Evolutionary conservation across 2,797 vertebrate species (phyloP).

Genomic region (Phyllotis vaccarum): DNA sequence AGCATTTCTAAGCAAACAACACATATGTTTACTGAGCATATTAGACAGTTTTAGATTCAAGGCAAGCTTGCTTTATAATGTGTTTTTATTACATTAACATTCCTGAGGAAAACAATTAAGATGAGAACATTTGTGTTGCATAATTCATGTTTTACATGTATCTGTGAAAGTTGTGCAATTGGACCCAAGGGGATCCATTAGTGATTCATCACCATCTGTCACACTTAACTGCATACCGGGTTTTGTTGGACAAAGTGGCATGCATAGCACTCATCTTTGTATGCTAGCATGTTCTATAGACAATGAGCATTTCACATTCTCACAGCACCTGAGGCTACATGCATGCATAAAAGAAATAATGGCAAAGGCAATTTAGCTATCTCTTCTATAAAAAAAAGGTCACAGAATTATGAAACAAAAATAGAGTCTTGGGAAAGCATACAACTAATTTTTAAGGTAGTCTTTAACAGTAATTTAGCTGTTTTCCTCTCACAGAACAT

Average conservation of each 20-base stretch:
- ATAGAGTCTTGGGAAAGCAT: not conserved
- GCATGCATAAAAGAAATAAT: not conserved
- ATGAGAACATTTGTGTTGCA: constrained; percentile 80
- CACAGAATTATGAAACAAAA: constrained; percentile 39
- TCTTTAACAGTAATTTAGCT: not conserved
- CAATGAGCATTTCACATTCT: constrained; percentile 84
- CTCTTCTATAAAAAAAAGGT: not conserved
- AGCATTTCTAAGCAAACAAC: not conserved
- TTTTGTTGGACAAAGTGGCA: constrained; percentile 79
- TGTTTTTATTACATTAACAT: constrained; percentile 74
- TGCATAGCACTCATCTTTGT: constrained; percentile 62
- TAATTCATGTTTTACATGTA: constrained; percentile 85
- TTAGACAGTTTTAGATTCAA: not conserved
- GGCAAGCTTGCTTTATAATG: constrained; percentile 30
- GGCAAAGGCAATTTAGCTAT: not conserved
- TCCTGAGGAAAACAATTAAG: constrained; percentile 83
- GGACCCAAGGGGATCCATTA: constrained; percentile 77
- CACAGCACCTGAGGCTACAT: constrained; percentile 50
- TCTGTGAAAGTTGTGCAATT: constrained; percentile 83
- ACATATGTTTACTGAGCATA: not conserved
- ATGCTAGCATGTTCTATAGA: constrained; percentile 75
- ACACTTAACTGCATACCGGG: constrained; percentile 72
- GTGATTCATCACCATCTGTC: constrained; percentile 86
- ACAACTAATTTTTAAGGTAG: not conserved
- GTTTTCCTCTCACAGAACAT: not conserved